phyloP scores from a whole-genome alignment of 1,140 invertebrate species.

The Sinonovacula constricta region DNA sequence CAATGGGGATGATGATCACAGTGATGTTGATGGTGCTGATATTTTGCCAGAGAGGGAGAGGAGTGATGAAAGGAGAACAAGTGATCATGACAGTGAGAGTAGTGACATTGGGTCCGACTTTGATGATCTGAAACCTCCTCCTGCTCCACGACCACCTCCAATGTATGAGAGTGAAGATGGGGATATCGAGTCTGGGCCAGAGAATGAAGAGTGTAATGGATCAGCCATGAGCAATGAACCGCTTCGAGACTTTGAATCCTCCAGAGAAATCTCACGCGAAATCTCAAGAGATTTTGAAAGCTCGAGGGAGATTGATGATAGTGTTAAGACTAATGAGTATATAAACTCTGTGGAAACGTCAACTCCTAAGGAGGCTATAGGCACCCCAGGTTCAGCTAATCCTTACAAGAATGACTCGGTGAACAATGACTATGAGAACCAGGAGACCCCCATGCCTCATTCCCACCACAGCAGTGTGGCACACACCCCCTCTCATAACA shows the following conservation, averaged over 20 bases:
- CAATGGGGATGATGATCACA: slow-evolving; percentile 23
- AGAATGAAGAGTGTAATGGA: slow-evolving; percentile 56
- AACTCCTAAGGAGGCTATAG: slow-evolving; percentile 41
- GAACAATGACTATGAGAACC: slow-evolving; percentile 39
- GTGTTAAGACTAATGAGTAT: slow-evolving; percentile 50
- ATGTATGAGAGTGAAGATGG: slow-evolving; percentile 65
- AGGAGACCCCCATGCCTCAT: slow-evolving; percentile 3
- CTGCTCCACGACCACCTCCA: slow-evolving; percentile 61
- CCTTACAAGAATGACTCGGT: slow-evolving; percentile 53
- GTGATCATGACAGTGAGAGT: slow-evolving; percentile 56
- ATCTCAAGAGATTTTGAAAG: slow-evolving; percentile 52
- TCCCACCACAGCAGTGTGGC: slow-evolving; percentile 53
- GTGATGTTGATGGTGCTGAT: slow-evolving; percentile 28
- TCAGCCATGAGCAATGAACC: slow-evolving; percentile 53
- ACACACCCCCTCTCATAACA: slow-evolving; percentile 52
- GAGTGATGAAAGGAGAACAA: slow-evolving; percentile 23
- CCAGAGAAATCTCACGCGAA: slow-evolving; percentile 57
- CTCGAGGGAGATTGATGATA: slow-evolving; percentile 51
- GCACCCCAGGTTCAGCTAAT: slow-evolving; percentile 44
- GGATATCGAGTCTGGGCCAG: slow-evolving; percentile 64
- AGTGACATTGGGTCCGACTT: slow-evolving; percentile 63
- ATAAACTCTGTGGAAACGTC: slow-evolving; percentile 48
- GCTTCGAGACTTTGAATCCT: slow-evolving; percentile 62
- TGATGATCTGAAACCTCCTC: slow-evolving; percentile 63
- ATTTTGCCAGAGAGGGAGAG: slow-evolving; percentile 11